These are phyloP conservation scores for Chloromyia formosa DNA, from an alignment of 2,888 invertebrate species.

Conservation along the genomic window DNA sequence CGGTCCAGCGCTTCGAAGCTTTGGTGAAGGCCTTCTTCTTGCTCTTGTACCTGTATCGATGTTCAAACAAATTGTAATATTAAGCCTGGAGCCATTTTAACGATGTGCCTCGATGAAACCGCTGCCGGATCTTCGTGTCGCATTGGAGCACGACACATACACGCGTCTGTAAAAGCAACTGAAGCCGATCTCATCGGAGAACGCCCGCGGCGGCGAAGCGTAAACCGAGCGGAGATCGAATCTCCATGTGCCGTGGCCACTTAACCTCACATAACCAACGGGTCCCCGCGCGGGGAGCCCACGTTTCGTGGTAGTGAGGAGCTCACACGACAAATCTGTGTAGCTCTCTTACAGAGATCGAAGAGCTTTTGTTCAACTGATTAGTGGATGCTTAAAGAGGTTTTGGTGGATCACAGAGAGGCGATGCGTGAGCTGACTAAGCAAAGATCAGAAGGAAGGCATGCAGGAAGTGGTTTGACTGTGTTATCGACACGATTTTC, in stretches of 20 bases:
- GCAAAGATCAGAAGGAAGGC: slow-evolving; percentile 60
- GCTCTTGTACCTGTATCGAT: slow-evolving; percentile 88
- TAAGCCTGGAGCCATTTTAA: neutral
- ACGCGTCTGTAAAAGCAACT: slow-evolving; percentile 62
- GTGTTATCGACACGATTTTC: slow-evolving; percentile 53
- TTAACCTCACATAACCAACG: slow-evolving; percentile 44
- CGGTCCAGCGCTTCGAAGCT: slow-evolving; percentile 98
- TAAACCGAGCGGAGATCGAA: slow-evolving; percentile 73
- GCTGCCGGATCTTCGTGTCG: slow-evolving; percentile 22
- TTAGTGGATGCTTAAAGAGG: slow-evolving; percentile 5
- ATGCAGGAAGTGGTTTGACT: slow-evolving; percentile 60
- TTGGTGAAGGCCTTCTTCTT: slow-evolving; percentile 99
- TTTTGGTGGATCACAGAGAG: neutral
- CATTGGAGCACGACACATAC: slow-evolving; percentile 40
- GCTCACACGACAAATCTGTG: slow-evolving; percentile 63
- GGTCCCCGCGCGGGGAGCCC: neutral
- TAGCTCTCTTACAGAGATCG: slow-evolving; percentile 74
- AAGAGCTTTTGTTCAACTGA: slow-evolving; percentile 66
- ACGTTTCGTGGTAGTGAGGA: slow-evolving; percentile 51
- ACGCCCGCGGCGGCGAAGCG: slow-evolving; percentile 68
- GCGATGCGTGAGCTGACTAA: slow-evolving; percentile 3
- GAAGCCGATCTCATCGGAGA: slow-evolving; percentile 71
- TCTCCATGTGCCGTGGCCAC: slow-evolving; percentile 61
- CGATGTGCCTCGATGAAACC: neutral
- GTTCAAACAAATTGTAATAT: slow-evolving; percentile 51